Evolutionary conservation across 2,113 vertebrate genomes (phyloP).

Genomic region (Enhydra lutris): DNA sequence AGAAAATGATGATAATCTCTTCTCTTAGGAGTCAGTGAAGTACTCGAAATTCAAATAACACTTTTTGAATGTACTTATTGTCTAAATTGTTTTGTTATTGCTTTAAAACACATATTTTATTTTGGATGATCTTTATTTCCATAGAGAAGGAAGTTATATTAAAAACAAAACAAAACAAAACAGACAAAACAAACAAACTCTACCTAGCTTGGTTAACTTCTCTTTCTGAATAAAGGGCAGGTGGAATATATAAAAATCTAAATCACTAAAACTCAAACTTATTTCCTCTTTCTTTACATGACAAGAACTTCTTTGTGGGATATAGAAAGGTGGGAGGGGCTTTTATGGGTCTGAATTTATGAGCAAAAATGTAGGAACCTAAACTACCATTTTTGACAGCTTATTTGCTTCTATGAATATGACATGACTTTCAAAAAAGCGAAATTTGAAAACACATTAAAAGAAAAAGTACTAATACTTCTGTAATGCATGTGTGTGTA

Average conservation of each 20-base stretch:
- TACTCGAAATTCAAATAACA: slow-evolving; percentile 32
- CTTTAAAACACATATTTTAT: slow-evolving; percentile 25
- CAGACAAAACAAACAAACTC: neutral
- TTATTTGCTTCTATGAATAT: neutral
- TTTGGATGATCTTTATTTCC: slow-evolving; percentile 17
- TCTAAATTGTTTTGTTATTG: neutral
- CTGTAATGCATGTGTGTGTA: neutral
- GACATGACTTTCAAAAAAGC: neutral
- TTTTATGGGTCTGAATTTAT: slow-evolving; percentile 14
- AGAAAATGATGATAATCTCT: slow-evolving; percentile 25
- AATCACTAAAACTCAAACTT: neutral
- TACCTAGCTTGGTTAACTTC: neutral
- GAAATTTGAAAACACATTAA: slow-evolving; percentile 12
- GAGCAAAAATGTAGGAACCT: neutral
- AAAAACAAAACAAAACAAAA: neutral
- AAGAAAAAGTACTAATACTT: neutral
- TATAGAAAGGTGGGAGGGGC: neutral
- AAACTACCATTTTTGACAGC: neutral
- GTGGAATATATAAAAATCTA: neutral
- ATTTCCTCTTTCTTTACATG: neutral
- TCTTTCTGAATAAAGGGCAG: neutral
- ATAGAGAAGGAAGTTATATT: neutral
- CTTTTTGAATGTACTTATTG: neutral
- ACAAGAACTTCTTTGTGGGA: neutral
- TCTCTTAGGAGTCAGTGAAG: neutral